Evolutionary conservation across 2,113 vertebrate genomes (phyloP).

Genomic region (Lamprotornis superbus): DNA sequence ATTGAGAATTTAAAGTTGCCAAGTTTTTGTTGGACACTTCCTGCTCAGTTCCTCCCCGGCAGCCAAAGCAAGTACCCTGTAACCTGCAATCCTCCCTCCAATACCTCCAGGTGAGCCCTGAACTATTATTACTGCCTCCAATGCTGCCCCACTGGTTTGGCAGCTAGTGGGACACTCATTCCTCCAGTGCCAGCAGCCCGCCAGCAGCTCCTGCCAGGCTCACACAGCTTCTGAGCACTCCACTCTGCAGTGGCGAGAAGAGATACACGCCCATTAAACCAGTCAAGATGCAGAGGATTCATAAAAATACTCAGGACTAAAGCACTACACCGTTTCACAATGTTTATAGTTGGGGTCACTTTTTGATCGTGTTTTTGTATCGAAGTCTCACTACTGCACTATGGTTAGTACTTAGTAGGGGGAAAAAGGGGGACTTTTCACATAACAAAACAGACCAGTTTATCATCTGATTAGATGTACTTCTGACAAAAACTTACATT

Average conservation of each 20-base stretch:
- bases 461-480: neutral
- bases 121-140: neutral
- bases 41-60: neutral
- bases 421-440: neutral
- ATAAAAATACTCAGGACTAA: neutral
- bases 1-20: neutral
- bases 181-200: neutral
- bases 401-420: neutral
- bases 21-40: neutral
- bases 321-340: neutral
- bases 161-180: constrained; percentile 37
- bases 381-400: neutral
- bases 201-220: neutral
- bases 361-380: neutral
- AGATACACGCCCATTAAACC: neutral
- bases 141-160: constrained; percentile 55
- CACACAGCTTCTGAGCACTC: neutral
- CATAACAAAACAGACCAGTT: neutral
- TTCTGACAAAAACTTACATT: neutral
- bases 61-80: neutral
- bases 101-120: neutral
- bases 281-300: neutral
- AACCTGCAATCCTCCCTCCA: neutral
- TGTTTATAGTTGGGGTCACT: neutral
- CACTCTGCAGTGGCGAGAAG: neutral